phyloP scores from a whole-genome alignment of 1,140 invertebrate species.

The Bicyclus anynana region DNA sequence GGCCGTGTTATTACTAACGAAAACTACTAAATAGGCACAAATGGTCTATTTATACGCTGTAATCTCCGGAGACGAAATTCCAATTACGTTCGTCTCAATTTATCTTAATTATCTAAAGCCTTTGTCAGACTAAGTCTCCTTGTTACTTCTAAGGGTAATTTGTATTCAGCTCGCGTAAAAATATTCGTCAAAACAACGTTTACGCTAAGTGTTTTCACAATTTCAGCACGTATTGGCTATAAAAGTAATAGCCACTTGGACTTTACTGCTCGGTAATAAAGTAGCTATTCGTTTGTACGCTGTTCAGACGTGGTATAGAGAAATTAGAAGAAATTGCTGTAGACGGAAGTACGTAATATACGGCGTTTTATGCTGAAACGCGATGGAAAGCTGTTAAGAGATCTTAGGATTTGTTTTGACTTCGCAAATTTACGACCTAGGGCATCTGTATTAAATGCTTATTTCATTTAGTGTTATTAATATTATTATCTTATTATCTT shows the following conservation, averaged over 20 bases:
- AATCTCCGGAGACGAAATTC: slow-evolving; percentile 13
- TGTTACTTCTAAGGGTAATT: slow-evolving; percentile 4
- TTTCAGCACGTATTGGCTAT: slow-evolving; percentile 23
- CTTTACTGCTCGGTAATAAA: slow-evolving; percentile 46
- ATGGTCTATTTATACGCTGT: neutral
- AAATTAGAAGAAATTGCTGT: slow-evolving; percentile 32
- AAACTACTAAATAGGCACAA: neutral
- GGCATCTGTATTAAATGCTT: neutral
- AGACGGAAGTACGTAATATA: slow-evolving; percentile 20
- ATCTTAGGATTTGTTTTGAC: neutral
- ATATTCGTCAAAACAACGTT: slow-evolving; percentile 25
- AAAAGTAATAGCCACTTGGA: slow-evolving; percentile 44
- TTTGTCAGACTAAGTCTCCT: neutral
- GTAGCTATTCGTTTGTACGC: slow-evolving; percentile 39
- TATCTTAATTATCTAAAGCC: slow-evolving; percentile 13
- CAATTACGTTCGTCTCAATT: slow-evolving; percentile 17
- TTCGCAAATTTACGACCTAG: neutral
- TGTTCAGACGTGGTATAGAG: slow-evolving; percentile 14
- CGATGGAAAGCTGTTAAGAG: slow-evolving; percentile 15
- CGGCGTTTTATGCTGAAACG: slow-evolving; percentile 17
- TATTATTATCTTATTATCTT: too few species aligned
- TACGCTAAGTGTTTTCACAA: slow-evolving; percentile 10
- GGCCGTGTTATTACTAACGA: too few species aligned
- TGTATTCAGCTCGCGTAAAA: slow-evolving; percentile 19
- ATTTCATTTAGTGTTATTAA: too few species aligned